Base-by-base conservation (phyloP, 2,797 vertebrate genomes). In the Alca torda region DNA sequence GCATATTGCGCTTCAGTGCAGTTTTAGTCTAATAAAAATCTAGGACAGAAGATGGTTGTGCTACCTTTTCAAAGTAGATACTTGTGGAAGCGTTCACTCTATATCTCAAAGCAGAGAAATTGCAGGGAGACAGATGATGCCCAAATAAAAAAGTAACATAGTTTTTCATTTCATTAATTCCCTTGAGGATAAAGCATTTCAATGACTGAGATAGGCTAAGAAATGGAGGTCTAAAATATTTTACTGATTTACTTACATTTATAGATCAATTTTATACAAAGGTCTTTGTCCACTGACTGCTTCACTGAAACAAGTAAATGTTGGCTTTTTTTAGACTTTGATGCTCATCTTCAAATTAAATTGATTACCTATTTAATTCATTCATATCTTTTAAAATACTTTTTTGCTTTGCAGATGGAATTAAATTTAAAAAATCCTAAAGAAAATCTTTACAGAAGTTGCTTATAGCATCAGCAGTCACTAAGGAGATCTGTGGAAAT, bases 161-260 rank as follows among this genome's bases (percentile, higher is more conserved):
- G 35, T 92, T 96, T 95, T 93, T 94, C 83, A 96, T 95, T 94
- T 95, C 41, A 78, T 68, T 95, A 91, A 94, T 87, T 87, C 94
- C 69, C 87, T 77, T n/a, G 72, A 81, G 95, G 56, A 85, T 1
- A 74, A 57, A 92, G 63, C 37, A 87, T 77, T 95, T 94, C 85
- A 89, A 37, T 96, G 86, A 89, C 86, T 78, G 67, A 90, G 64
- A 94, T 30, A 93, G 72, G 37, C 61, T 75, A 91, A 57, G 81
- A 95, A 95, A 96, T 91, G 53, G 78, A 91, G 31, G 37, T 85
- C 72, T 94, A 54, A 96, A 96, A 94, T 95, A 95, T 95, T 94
- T 93, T 95, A 96, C 96, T 96, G 95, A 95, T 97, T 93, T 93
- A 85, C 90, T 94, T 90, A 76, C 75, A 95, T 93, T 92, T 96